Conservation (phyloP, 1,140 invertebrate species). For the Drosophila baimaii region DNA sequence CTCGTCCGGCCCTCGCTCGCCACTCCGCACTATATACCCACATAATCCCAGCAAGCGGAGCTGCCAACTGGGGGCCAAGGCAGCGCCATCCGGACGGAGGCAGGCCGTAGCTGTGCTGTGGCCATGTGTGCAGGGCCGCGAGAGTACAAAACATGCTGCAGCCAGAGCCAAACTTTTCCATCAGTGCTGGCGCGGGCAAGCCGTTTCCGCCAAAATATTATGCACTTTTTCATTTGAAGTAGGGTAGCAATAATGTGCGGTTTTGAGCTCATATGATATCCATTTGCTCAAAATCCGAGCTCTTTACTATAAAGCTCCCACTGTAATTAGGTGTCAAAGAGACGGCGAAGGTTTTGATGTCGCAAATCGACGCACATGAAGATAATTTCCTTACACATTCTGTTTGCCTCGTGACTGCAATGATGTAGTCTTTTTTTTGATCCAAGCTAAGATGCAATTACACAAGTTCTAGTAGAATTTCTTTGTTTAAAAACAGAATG, state of each 20-base stretch:
- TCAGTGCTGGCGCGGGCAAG: conserved; percentile 21
- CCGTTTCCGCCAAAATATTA: background rate
- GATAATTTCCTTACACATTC: too few relatives aligned
- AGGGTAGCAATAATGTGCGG: background rate
- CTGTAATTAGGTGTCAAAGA: too few relatives aligned
- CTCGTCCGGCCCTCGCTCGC: conserved; percentile 59
- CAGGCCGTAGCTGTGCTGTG: conserved; percentile 65
- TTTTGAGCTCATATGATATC: too few relatives aligned
- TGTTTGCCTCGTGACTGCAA: too few relatives aligned
- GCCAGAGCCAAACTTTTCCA: conserved; percentile 40
- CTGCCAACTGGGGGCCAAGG: conserved; percentile 18
- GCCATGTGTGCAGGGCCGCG: conserved; percentile 40
- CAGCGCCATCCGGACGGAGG: conserved; percentile 21
- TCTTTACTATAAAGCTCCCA: too few relatives aligned
- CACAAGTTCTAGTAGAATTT: too few relatives aligned
- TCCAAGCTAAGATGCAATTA: too few relatives aligned
- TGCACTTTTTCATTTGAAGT: background rate
- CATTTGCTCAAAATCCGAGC: background rate
- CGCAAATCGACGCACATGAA: too few relatives aligned
- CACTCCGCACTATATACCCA: conserved; percentile 73
- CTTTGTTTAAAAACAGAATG: too few relatives aligned
- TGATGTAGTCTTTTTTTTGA: too few relatives aligned
- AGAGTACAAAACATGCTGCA: conserved; percentile 47
- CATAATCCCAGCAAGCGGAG: conserved; percentile 68
- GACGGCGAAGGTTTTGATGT: too few relatives aligned